Base-by-base conservation (phyloP, 1,140 invertebrate species). In the Heliconius nattereri region DNA sequence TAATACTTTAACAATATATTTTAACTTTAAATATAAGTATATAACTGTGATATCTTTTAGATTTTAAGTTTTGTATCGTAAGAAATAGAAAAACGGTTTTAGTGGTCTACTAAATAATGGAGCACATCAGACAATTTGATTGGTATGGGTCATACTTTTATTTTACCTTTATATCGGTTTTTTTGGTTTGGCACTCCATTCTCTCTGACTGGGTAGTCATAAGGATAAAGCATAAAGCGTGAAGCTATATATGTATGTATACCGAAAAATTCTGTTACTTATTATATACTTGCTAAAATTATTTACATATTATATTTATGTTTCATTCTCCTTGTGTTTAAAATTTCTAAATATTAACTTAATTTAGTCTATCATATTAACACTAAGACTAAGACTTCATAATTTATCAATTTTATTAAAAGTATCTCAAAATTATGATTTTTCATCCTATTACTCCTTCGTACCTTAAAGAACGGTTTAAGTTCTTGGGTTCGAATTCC, bases 41-140 rank as follows among this genome's bases (percentile, higher is more conserved):
- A 54, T 52, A 54, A 19, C 73, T 74, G 73, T 74, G 45, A 74
- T 74, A 49, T 54, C 13, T 52, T 54, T 37, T 52, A 66, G 26
- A 29, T 66, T 66, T 13, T 26, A 29, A 29, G 16, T 26, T 26
- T 6, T 26, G 9, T 66, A 60, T 60, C 7, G 49, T 52, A 52
- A 52, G 19, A 66, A 26, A 29, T 26, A 23, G 29, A 16, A 29
- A 66, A 66, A 66, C 13, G 11, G 13, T 66, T 66, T 26, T 16
- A 66, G 8, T 26, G 16, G 2, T 66, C 9, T 23, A 23, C 9
- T 6, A 13, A 19, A 76, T 54, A 66, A 91, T 92, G 90, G 89
- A 91, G 77, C 87, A 91, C 73, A 89, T 91, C 70, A 76, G 84
- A 23, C 85, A 90, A 79, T 86, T 87, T 78, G 90, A 91, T 78